Evolutionary conservation across 92 coral and sea anemone species (phyloP).

Genomic region (Phenganax stokvisi): DNA sequence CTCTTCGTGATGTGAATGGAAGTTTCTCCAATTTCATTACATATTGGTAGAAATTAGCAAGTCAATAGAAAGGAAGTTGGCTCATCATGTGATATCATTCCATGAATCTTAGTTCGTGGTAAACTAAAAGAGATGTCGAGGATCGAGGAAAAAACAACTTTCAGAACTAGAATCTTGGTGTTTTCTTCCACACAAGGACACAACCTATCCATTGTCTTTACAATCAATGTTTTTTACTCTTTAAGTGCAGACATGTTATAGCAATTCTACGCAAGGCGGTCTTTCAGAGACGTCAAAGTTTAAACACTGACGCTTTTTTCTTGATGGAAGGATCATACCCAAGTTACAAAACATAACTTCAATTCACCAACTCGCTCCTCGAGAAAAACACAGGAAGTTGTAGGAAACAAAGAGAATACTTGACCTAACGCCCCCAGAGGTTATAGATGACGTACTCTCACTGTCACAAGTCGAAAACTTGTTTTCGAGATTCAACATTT

Average conservation of each 20-base stretch:
- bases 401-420: conserved; percentile 19
- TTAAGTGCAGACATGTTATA: too few species aligned
- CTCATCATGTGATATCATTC: background rate
- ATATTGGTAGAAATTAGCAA: background rate
- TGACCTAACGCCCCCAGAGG: conserved; percentile 18
- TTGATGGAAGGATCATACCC: too few species aligned
- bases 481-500: conserved; percentile 9
- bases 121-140: background rate
- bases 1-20: too few species aligned
- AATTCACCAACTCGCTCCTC: background rate
- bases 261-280: too few species aligned
- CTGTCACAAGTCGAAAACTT: conserved; percentile 17
- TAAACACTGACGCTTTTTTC: background rate
- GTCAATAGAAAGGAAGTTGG: conserved; percentile 5
- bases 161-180: background rate
- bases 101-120: background rate
- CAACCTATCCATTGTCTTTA: too few species aligned
- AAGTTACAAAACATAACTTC: too few species aligned
- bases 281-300: background rate
- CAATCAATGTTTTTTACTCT: too few species aligned
- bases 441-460: conserved; percentile 21
- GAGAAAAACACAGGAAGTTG: conserved; percentile 32
- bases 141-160: background rate
- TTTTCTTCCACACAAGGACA: too few species aligned
- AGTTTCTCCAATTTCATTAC: too few species aligned